phyloP scores from a whole-genome alignment of 2,888 invertebrate genomes.

The Ametastegia equiseti region DNA sequence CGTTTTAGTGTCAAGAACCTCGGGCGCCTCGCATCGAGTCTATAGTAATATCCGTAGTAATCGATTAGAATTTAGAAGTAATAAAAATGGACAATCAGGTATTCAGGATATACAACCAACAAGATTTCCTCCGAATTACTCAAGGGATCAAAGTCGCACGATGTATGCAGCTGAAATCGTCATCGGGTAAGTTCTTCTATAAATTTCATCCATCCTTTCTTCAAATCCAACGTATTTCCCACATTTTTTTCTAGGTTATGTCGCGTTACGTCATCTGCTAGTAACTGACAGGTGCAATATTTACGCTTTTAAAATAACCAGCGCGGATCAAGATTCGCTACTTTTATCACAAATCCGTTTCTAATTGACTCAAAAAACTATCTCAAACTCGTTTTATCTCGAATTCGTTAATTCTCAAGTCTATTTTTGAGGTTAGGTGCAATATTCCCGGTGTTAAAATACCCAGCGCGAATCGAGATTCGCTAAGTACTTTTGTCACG shows the following conservation, averaged over 20 bases:
- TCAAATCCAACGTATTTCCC: neutral
- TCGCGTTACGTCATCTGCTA: constrained; percentile 13
- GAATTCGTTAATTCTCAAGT: too few relatives aligned
- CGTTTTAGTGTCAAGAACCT: neutral
- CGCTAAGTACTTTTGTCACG: neutral
- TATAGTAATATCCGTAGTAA: constrained; percentile 25
- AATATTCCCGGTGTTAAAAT: neutral
- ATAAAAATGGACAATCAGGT: constrained; percentile 68
- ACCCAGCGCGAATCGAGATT: too few relatives aligned
- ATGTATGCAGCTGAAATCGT: constrained; percentile 79
- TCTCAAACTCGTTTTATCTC: neutral
- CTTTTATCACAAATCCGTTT: neutral
- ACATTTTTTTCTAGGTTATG: constrained; percentile 25
- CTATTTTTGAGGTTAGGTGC: too few relatives aligned
- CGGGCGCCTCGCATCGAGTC: neutral
- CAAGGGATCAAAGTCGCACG: constrained; percentile 79
- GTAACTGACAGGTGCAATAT: constrained; percentile 14
- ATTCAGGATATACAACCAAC: constrained; percentile 78
- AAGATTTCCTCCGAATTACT: constrained; percentile 77
- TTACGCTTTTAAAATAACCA: neutral
- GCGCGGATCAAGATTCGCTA: too few relatives aligned
- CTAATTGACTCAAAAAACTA: neutral
- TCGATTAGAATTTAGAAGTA: neutral
- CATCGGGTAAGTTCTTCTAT: constrained; percentile 75
- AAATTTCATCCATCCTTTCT: neutral